Base-by-base conservation (phyloP, 2,113 vertebrate species). In the Rhipidura dahli region DNA sequence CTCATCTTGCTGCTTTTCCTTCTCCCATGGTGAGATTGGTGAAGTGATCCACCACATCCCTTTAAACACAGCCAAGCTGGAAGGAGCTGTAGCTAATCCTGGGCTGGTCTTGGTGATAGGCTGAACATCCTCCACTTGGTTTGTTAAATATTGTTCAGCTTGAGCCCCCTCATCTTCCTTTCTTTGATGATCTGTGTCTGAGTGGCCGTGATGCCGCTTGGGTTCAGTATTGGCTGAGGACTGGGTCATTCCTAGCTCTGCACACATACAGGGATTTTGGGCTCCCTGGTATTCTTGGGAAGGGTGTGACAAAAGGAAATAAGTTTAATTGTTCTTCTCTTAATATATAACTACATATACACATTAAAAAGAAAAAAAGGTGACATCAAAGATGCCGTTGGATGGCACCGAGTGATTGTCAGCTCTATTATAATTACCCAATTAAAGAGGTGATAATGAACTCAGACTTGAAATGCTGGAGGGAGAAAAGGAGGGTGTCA, bases 391-490 rank as follows among this genome's bases (percentile, higher is more conserved):
- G 87, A 84, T 86, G 72, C 76, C 0, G n/a, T 96, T 80, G 78
- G 51, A 94, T 94, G 85, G 56, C 85, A 87, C 60, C 17, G 39
- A 93, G 26, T 94, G 93, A 94, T 94, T 97, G 96, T 94, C 96
- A 97, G 71, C 49, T 93, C 56, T 84, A 35, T 90, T 97, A 87
- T 96, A 97, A 95, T 96, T 95, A 96, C 86, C 96, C 65, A 96
- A 93, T 96, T 97, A 97, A 95, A 84, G 69, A 96, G 76, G 96
- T 84, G 94, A 94, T 96, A 96, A 97, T 96, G 93, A 97, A 94
- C 71, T 6, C 85, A 96, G 71, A 89, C 47, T 92, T 93, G 93
- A 96, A 94, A 78, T 89, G 93, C 90, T 93, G 76, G 76, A 95
- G 93, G 94, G 83, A 56, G 57, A 60, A 90, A 90, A 86, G 11